These are phyloP conservation scores for Eumaeus atala DNA, from an alignment of 1,140 invertebrate genomes.

Conservation along the genomic window DNA sequence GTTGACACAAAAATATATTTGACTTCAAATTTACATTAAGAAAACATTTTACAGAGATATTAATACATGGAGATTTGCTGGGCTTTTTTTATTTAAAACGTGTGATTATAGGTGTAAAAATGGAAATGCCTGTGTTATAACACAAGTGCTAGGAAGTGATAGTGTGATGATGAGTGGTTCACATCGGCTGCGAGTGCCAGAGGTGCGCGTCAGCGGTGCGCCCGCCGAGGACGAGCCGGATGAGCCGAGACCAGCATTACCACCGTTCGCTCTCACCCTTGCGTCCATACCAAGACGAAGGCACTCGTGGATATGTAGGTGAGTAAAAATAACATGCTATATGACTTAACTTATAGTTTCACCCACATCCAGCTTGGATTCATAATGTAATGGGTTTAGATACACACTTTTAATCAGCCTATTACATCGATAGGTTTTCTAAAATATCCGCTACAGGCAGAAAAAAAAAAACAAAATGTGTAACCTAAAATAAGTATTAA, in stretches of 20 bases:
- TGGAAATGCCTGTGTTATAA: conserved; percentile 8
- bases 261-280: conserved; percentile 58
- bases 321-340: conserved; percentile 26
- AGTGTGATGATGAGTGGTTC: conserved; percentile 52
- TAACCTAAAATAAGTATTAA: no score
- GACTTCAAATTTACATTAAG: not conserved
- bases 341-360: no score
- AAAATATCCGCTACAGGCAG: no score
- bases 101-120: conserved; percentile 1
- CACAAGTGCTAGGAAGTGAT: conserved; percentile 13
- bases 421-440: no score
- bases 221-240: conserved; percentile 35
- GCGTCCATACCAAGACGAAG: conserved; percentile 55
- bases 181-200: conserved; percentile 56
- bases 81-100: not conserved
- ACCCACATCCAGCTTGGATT: no score
- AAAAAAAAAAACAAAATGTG: no score
- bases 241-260: conserved; percentile 45
- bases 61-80: not conserved
- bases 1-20: not conserved
- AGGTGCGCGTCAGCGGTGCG: conserved; percentile 59
- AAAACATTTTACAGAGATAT: not conserved
- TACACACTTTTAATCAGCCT: no score
- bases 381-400: no score
- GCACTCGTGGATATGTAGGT: conserved; percentile 68